Evolutionary conservation across 2,888 invertebrate species (phyloP).

Genomic region (Harpalus rubripes): DNA sequence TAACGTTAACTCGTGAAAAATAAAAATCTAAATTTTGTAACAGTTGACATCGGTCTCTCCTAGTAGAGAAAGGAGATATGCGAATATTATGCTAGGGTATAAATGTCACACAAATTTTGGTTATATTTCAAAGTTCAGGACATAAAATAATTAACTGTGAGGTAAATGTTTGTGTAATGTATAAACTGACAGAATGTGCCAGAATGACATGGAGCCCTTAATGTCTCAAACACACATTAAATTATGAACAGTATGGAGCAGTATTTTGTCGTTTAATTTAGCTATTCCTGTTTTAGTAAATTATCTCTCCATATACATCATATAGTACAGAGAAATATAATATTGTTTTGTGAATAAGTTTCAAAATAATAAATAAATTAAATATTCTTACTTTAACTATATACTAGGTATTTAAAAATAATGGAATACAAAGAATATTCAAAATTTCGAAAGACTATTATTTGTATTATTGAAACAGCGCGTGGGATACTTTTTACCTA

Average conservation of each 20-base stretch:
- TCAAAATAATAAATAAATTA: too few relatives aligned
- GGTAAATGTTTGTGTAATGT: conserved; percentile 16
- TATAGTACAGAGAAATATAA: neutral
- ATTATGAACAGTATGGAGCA: neutral
- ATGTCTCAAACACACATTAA: conserved; percentile 2
- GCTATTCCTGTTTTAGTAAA: neutral
- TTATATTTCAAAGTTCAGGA: conserved; percentile 6
- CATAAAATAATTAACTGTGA: conserved; percentile 9
- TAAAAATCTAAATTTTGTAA: too few relatives aligned
- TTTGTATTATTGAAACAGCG: too few relatives aligned
- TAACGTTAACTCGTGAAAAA: too few relatives aligned
- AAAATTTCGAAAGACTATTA: too few relatives aligned
- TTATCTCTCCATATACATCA: neutral
- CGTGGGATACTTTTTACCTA: too few relatives aligned
- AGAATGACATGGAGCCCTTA: neutral
- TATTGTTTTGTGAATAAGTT: too few relatives aligned
- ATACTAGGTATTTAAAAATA: too few relatives aligned
- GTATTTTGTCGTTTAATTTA: neutral
- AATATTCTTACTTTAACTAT: too few relatives aligned
- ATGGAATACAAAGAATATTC: too few relatives aligned
- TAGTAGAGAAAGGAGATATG: neutral
- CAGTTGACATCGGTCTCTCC: too few relatives aligned
- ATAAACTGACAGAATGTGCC: neutral
- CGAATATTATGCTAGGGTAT: neutral
- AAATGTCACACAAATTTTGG: conserved; percentile 19